Base-by-base conservation (phyloP, 2,888 invertebrate species). In the Diabrotica balteata region DNA sequence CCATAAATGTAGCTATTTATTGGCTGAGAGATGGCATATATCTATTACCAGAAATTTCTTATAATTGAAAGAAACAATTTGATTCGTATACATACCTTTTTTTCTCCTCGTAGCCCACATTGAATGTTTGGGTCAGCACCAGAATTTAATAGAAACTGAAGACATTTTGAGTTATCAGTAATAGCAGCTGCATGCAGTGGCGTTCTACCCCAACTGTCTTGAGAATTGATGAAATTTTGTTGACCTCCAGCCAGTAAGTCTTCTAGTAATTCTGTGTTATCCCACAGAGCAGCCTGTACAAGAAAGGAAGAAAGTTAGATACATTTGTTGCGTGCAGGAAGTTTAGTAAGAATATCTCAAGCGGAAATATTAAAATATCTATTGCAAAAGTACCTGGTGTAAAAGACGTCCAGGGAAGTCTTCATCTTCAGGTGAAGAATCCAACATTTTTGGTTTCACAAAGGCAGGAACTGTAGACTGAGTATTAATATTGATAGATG, bases 121-220 rank as follows among this genome's bases (percentile, higher is more conserved):
- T 86, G 85, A 2, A 90, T 88, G 76, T 93, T 90, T 0, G 91
- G 87, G 77, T 90, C 87, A 0, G 92, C 93, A 11, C 93, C 93
- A 11, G 91, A 89, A 63, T 86, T 86, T 32, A 94, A 85, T 47
- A 95, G 85, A 68, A 93, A 90, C 43, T 86, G 84, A n/a, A 94
- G 86, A 77, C 94, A 95, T 68, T 89, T 86, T 45, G 92, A 91
- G 76, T 90, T 89, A 76, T 93, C 93, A 8, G 90, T 92, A 57
- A 93, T 88, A 4, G 93, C 93, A 1, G 95, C 94, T 0, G 94
- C 93, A 83, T 95, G 95, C 32, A 95, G 84, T 0, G 94, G 92
- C 0, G 91, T 92, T 51, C 94, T 86, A 0, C 90, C 91, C 88
- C 90, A 90, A 4, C 89, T 88, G 81, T 95, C 94, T 54, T 89